A percentile compares a stretch with the other conserved stretches of the same genome.
Conservation (phyloP, 1,140 invertebrate genomes). For the Venturia canescens region DNA sequence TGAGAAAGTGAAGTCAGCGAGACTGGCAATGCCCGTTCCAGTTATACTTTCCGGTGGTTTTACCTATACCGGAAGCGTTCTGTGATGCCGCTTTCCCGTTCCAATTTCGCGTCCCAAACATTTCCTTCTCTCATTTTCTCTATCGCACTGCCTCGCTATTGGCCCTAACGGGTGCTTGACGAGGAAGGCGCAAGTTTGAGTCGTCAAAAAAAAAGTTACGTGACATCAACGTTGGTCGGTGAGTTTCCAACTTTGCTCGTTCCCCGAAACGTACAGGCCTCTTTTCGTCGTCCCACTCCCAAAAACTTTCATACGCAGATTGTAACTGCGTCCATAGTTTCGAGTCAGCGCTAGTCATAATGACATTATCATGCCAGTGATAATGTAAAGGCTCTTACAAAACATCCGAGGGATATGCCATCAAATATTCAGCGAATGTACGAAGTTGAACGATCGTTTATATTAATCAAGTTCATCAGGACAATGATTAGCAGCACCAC, state of each 20-base stretch:
- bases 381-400: background rate
- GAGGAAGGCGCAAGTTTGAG: conserved; percentile 28
- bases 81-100: conserved; percentile 34
- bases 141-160: background rate
- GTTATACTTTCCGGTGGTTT: conserved; percentile 44
- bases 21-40: conserved; percentile 32
- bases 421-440: background rate
- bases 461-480: background rate
- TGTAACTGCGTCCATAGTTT: background rate
- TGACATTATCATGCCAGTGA: background rate
- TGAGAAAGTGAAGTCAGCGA: conserved; percentile 49
- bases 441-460: background rate
- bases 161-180: background rate
- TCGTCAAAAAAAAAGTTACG: conserved; percentile 35
- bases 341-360: background rate
- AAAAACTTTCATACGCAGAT: background rate
- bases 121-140: background rate
- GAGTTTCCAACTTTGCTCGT: conserved; percentile 8
- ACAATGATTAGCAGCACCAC: background rate
- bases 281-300: background rate
- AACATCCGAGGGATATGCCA: background rate
- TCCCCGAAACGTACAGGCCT: background rate
- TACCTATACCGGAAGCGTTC: conserved; percentile 44
- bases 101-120: background rate
- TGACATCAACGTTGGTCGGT: conserved; percentile 6